A percentile compares a stretch with the other conserved stretches of the same genome.
Evolutionary conservation across 2,797 vertebrate genomes (phyloP).

Genomic region (Apogon talboti): DNA sequence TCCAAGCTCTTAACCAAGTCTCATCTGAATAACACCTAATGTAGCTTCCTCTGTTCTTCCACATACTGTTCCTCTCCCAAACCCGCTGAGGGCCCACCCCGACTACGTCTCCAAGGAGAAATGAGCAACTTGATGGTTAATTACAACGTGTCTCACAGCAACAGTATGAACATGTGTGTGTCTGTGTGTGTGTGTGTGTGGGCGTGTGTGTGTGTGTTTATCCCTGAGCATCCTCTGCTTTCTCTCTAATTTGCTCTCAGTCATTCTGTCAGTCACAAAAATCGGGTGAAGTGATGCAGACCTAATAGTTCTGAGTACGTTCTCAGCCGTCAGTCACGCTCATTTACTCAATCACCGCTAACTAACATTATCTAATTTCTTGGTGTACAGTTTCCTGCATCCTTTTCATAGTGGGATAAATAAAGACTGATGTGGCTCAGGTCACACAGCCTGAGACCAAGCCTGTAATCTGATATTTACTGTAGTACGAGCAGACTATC

Average conservation of each 20-base stretch:
- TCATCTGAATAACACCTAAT: constrained; percentile 44
- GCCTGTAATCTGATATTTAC: constrained; percentile 5
- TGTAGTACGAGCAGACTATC: background rate
- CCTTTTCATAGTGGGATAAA: background rate
- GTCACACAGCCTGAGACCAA: background rate
- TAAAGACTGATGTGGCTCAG: constrained; percentile 4
- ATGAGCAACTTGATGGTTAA: constrained; percentile 74
- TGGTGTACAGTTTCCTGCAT: background rate
- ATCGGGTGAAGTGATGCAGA: constrained; percentile 17
- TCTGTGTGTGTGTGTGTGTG: constrained; percentile 25
- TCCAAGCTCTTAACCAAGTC: constrained; percentile 20
- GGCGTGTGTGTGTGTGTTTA: constrained; percentile 18
- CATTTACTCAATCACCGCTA: background rate
- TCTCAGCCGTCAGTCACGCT: background rate
- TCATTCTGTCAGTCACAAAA: constrained; percentile 34
- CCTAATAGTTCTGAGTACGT: constrained; percentile 2
- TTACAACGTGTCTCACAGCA: constrained; percentile 79
- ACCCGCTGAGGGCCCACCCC: constrained; percentile 60
- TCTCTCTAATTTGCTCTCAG: constrained; percentile 18
- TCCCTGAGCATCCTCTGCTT: constrained; percentile 15
- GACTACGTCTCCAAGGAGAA: constrained; percentile 66
- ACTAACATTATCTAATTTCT: background rate
- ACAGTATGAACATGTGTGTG: constrained; percentile 52
- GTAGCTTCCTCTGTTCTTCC: constrained; percentile 28
- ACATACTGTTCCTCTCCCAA: constrained; percentile 26